Conservation (phyloP, 2,888 invertebrate genomes). For the Colostygia pectinataria region DNA sequence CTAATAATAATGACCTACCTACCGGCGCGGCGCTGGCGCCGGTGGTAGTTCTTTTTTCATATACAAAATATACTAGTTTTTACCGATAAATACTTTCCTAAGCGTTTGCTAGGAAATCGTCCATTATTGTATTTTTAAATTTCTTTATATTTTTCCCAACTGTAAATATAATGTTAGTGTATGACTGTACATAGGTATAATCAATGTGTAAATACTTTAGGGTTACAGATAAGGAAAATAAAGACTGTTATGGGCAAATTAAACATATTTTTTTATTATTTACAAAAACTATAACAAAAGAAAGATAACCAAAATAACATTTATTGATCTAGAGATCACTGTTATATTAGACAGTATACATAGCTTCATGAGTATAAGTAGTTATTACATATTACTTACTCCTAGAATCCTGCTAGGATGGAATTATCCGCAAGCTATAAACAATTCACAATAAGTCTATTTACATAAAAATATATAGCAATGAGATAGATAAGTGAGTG, state of each 20-base stretch:
- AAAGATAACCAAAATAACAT: neutral
- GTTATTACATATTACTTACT: neutral
- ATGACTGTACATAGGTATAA: neutral
- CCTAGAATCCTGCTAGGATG: neutral
- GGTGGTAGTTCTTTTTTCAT: no score
- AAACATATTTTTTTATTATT: constrained; percentile 40
- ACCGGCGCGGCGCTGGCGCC: no score
- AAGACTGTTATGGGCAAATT: constrained; percentile 76
- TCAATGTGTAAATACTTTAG: constrained; percentile 47
- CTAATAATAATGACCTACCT: no score
- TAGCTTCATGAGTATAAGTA: neutral
- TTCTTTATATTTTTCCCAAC: constrained; percentile 8
- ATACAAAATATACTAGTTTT: no score
- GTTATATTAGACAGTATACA: neutral
- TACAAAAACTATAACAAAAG: constrained; percentile 3
- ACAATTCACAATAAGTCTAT: no score
- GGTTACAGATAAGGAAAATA: constrained; percentile 63
- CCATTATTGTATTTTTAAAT: no score
- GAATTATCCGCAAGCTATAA: no score
- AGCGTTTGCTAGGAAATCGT: no score
- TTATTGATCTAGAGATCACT: neutral
- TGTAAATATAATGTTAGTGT: constrained; percentile 13
- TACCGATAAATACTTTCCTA: no score
- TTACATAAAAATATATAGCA: no score
- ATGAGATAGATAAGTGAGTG: no score